These are phyloP conservation scores for Zygaena filipendulae DNA, from an alignment of 2,888 invertebrate species.

Conservation along the genomic window DNA sequence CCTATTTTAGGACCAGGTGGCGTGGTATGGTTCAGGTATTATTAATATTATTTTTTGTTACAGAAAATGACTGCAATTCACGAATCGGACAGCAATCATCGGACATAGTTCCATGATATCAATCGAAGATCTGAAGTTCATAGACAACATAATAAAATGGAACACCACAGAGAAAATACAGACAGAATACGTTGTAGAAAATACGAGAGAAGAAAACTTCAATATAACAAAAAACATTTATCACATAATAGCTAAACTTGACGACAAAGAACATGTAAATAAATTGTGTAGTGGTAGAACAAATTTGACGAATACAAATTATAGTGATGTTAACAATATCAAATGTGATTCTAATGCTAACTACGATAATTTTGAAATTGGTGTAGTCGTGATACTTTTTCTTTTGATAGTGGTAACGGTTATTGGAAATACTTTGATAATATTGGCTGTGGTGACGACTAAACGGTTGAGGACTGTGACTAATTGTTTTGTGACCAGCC, in stretches of 20 bases:
- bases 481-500: constrained; percentile 94
- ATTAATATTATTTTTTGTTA: constrained; percentile 21
- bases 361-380: constrained; percentile 61
- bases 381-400: constrained; percentile 72
- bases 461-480: constrained; percentile 91
- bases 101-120: constrained; percentile 47
- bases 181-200: constrained; percentile 38
- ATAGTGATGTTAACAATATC: constrained; percentile 17
- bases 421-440: constrained; percentile 90
- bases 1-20: too few species aligned
- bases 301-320: constrained; percentile 18
- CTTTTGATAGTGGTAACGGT: constrained; percentile 78
- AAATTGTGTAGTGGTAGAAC: constrained; percentile 20
- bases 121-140: constrained; percentile 26
- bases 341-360: constrained; percentile 22
- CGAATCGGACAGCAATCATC: constrained; percentile 4
- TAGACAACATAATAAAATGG: constrained; percentile 38
- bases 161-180: constrained; percentile 30
- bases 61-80: constrained; percentile 45
- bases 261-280: constrained; percentile 19
- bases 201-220: constrained; percentile 33
- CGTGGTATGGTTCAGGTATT: too few species aligned
- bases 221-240: constrained; percentile 35
- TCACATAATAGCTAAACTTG: constrained; percentile 26
- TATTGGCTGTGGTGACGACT: constrained; percentile 88